Base-by-base conservation (phyloP, 2,113 vertebrate species). In the Stegastes partitus region DNA sequence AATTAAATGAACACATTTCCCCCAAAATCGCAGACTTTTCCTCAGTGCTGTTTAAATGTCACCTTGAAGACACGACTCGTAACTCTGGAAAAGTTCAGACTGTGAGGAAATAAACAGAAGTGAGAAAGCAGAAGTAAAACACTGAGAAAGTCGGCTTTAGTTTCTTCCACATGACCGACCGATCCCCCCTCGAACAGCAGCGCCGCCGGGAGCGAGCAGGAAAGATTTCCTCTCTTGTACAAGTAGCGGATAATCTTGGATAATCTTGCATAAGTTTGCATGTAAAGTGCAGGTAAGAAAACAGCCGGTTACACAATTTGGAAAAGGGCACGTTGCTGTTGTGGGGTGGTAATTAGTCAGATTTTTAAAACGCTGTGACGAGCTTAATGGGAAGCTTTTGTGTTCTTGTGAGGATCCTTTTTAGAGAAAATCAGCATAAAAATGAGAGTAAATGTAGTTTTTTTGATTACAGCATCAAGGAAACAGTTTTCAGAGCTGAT, bases 51-150 rank as follows among this genome's bases (percentile, higher is more conserved):
- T 39, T 47, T 69, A 19, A 5, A 15, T 11, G n/a, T 22, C 22
- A 55, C 25, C 31, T 73, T 21, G 47, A 19, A 50, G 19, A 31
- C 28, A 26, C 16, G 4, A 47, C 19, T 16, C 18, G 0, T 34
- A 15, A 14, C 4, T 31, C 31, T 45, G 26, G 19, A 49, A 73
- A 73, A 65, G 11, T 21, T 63, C 42, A 18, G 57, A 70, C 11
- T 11, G 3, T 56, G 50, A 2, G 2, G 12, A n/a, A 68, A 69
- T 77, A 25, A 23, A 31, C 82, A 84, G 88, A 90, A 92, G 76
- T 85, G 51, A 77, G 37, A 83, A 88, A 87, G 83, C 74, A 74
- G 91, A 89, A 89, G 64, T 79, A 5, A 53, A 16, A 1, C 23
- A 11, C 66, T 70, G 56, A 74, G 81, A 83, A 75, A 85, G 65